Percentiles rank a stretch among this genome's conserved stretches.
phyloP scores from a whole-genome alignment of 1,140 invertebrate genomes.

The Chironomus striatipennis region DNA sequence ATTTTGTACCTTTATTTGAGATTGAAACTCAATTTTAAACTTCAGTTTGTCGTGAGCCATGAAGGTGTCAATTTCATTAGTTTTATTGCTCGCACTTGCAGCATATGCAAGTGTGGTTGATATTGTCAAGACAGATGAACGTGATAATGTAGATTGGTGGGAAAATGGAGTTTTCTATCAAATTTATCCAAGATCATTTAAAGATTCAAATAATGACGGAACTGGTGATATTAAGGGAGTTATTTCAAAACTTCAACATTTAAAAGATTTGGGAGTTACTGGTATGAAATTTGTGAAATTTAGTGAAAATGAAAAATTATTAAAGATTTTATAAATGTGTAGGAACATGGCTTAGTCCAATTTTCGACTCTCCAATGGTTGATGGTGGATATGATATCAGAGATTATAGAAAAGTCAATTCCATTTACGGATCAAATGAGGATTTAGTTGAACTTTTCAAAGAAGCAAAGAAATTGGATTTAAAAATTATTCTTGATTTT shows the following conservation, averaged over 20 bases:
- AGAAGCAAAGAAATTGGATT: slow-evolving; percentile 47
- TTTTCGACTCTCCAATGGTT: slow-evolving; percentile 45
- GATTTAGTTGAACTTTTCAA: slow-evolving; percentile 58
- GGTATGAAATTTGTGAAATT: neutral
- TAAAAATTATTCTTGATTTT: slow-evolving; percentile 74
- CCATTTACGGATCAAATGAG: slow-evolving; percentile 59
- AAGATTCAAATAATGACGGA: slow-evolving; percentile 62
- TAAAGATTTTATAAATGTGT: slow-evolving; percentile 27
- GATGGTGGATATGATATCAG: slow-evolving; percentile 62
- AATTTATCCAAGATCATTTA: slow-evolving; percentile 65
- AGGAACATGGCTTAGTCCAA: slow-evolving; percentile 47
- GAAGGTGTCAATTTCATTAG: neutral
- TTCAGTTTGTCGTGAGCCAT: neutral
- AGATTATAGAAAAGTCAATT: slow-evolving; percentile 57
- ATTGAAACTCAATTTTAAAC: no score
- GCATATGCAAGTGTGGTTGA: neutral
- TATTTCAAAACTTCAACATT: slow-evolving; percentile 45
- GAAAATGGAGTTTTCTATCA: slow-evolving; percentile 59
- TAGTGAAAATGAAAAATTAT: neutral
- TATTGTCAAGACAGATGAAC: neutral
- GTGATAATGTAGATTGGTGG: slow-evolving; percentile 52
- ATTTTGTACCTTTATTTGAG: no score
- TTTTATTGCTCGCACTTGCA: neutral
- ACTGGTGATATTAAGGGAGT: slow-evolving; percentile 58
- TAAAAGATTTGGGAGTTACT: slow-evolving; percentile 48